phyloP scores from a whole-genome alignment of 2,113 vertebrate genomes.

The Colinus virginianus region DNA sequence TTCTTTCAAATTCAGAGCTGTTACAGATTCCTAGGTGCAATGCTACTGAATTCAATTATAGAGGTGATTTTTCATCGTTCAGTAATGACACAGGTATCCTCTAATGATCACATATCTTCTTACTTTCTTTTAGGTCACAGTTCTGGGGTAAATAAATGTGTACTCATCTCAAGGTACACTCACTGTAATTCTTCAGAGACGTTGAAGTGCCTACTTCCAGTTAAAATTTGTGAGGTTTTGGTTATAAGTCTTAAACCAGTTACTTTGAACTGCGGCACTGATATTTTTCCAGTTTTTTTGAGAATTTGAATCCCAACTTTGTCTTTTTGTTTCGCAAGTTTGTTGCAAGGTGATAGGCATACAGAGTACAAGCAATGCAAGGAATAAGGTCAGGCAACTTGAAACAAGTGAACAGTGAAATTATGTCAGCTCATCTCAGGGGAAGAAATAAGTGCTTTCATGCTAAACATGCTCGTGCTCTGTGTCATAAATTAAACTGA shows the following conservation, averaged over 20 bases:
- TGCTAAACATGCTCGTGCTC: not conserved
- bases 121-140: not conserved
- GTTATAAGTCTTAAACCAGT: rapidly evolving
- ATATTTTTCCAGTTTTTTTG: not conserved
- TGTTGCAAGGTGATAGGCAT: not conserved
- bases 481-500: not conserved
- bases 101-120: not conserved
- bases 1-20: not conserved
- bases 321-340: not conserved
- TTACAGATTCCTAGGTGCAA: not conserved
- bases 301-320: not conserved
- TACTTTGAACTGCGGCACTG: not conserved
- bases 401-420: not conserved
- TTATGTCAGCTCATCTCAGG: not conserved
- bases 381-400: not conserved
- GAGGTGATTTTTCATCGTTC: not conserved
- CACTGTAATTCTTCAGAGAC: not conserved
- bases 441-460: not conserved
- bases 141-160: not conserved
- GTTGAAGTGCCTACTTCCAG: not conserved
- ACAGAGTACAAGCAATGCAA: not conserved
- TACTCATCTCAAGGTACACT: not conserved
- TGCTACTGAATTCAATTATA: not conserved
- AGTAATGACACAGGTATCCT: not conserved
- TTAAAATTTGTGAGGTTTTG: not conserved